phyloP scores from a whole-genome alignment of 2,888 invertebrate species.

The Laspeyria flexula region DNA sequence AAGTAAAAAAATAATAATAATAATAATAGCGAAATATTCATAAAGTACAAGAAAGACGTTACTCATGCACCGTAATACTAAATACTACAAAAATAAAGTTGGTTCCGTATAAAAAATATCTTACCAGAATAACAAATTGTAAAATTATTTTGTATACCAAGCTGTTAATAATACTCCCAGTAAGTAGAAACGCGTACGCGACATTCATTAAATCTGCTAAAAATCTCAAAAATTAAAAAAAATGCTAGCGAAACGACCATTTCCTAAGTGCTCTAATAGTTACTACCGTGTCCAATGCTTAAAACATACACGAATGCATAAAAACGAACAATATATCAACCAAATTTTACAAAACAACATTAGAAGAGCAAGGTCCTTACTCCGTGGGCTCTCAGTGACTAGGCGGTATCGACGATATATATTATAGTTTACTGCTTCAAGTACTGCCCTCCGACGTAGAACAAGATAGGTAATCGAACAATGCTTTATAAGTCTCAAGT shows the following conservation, averaged over 20 bases:
- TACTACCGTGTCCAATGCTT: conserved; percentile 80
- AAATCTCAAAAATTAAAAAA: conserved; percentile 75
- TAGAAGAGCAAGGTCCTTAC: conserved; percentile 71
- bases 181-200: conserved; percentile 64
- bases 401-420: conserved; percentile 75
- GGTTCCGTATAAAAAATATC: conserved; percentile 82
- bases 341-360: conserved; percentile 79
- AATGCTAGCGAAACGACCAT: conserved; percentile 82
- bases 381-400: conserved; percentile 84
- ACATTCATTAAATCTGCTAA: conserved; percentile 58
- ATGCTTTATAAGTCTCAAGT: conserved; percentile 78
- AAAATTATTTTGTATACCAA: conserved; percentile 80
- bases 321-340: conserved; percentile 82
- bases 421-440: conserved; percentile 41
- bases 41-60: conserved; percentile 66
- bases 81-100: conserved; percentile 80
- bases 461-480: conserved; percentile 54
- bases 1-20: conserved; percentile 77
- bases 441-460: conserved; percentile 48
- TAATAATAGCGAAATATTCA: conserved; percentile 80
- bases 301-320: conserved; percentile 72
- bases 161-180: conserved; percentile 78
- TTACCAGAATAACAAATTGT: conserved; percentile 84
- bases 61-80: conserved; percentile 85
- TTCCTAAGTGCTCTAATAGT: conserved; percentile 81